Evolutionary conservation across 1,140 invertebrate genomes (phyloP), one percentile per base, ranked within the genome.

Genomic region (Leptestheria dahalacensis): DNA sequence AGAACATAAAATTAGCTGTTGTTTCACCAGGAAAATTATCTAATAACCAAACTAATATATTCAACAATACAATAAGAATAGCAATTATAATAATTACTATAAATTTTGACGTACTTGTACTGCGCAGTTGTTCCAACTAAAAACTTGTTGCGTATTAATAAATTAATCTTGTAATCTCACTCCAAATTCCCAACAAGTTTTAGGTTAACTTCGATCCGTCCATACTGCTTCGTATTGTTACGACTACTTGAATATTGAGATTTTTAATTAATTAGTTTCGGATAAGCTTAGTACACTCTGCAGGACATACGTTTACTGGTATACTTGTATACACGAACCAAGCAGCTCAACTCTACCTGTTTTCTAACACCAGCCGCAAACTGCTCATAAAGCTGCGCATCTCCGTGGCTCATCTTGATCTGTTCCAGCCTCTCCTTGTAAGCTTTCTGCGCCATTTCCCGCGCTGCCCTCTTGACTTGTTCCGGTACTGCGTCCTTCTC

Each of bases 341-440:
- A n/a, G n/a, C n/a, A n/a, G n/a, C n/a, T 61, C 25, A 48, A 33
- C 29, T 20, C 56, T 61, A 90, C 84, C 74, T 90, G 84, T 61
- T 79, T 82, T 12, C 81, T 73, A 15, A 96, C 90, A 41, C 85
- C 82, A 48, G 76, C 74, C 41, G 83, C 81, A 70, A 90, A 92
- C 68, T 86, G 81, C 21, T 82, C 80, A 68, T 97, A 98, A 1
- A 93, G 67, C 48, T 84, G 79, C 29, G 89, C 88, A 72, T 98
- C 94, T 70, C 91, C 91, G 66, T 89, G 84, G 66, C 86, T 91
- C 94, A 98, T 97, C 66, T 84, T 80, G 56, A 98, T 97, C 71
- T 97, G 90, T 65, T 83, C 80, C 18, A 97, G 72, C 61, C 84
- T 82, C 67, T 96, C 84, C 68, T 87, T 84, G 65, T 91, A 97